Evolutionary conservation across 2,888 invertebrate genomes (phyloP).

Genomic region (Eutolmus rufibarbis): DNA sequence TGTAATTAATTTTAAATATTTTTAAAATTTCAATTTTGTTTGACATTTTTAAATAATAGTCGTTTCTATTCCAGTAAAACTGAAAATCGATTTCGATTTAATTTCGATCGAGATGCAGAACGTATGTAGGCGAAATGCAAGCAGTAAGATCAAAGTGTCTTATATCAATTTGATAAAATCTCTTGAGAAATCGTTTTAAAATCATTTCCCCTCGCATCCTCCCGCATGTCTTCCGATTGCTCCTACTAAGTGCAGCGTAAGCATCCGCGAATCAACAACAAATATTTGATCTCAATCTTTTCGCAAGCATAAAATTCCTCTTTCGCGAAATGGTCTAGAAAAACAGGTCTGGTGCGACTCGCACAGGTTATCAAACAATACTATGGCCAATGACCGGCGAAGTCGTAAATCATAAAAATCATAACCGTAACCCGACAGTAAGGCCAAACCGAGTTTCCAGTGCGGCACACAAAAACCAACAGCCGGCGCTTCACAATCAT

Average conservation of each 20-base stretch:
- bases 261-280: not conserved
- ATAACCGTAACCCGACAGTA: conserved; percentile 37
- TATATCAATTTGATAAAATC: too few species aligned
- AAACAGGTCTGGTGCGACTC: conserved; percentile 13
- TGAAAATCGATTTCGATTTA: too few species aligned
- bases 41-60: too few species aligned
- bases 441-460: conserved; percentile 23
- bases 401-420: conserved; percentile 42
- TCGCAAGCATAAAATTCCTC: conserved; percentile 15
- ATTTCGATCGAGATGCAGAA: too few species aligned
- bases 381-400: conserved; percentile 10
- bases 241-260: not conserved
- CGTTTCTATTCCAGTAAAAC: too few species aligned
- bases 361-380: conserved; percentile 30
- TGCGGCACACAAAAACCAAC: conserved; percentile 16
- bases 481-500: conserved; percentile 40
- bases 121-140: too few species aligned
- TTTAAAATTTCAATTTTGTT: too few species aligned
- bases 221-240: too few species aligned
- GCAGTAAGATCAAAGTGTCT: too few species aligned
- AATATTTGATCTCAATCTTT: not conserved
- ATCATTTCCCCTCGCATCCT: too few species aligned
- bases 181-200: too few species aligned
- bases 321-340: not conserved
- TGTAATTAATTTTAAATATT: too few species aligned